These are phyloP conservation scores for Brienomyrus longianalis DNA, from an alignment of 2,113 vertebrate species.

Conservation along the genomic window DNA sequence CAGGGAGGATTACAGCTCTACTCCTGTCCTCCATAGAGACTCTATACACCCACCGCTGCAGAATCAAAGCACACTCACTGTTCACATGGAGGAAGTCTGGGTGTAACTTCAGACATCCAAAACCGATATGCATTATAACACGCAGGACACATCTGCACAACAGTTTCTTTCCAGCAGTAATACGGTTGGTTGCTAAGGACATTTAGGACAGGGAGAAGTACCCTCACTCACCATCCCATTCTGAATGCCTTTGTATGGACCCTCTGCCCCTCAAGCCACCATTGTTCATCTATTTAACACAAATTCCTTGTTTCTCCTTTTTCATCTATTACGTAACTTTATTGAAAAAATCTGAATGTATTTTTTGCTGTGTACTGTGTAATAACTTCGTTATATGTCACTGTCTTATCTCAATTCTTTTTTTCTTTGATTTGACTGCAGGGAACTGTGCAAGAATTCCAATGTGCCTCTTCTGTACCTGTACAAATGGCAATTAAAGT, in stretches of 20 bases:
- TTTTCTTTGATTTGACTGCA: too few relatives aligned
- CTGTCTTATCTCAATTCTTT: too few relatives aligned
- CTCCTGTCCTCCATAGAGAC: neutral
- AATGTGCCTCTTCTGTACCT: neutral
- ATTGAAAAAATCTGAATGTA: too few relatives aligned
- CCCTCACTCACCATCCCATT: neutral
- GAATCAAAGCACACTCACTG: neutral
- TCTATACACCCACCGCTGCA: neutral
- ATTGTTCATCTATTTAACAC: neutral
- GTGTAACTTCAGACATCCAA: neutral
- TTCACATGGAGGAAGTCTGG: neutral
- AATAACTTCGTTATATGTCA: too few relatives aligned
- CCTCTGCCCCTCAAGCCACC: neutral
- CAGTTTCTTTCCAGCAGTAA: neutral
- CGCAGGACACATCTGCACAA: neutral
- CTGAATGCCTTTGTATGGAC: neutral
- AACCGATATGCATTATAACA: neutral
- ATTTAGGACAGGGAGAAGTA: neutral
- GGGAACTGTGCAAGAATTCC: neutral
- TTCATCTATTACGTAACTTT: neutral
- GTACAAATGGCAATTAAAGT: neutral
- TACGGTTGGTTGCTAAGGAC: neutral
- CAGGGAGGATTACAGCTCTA: neutral
- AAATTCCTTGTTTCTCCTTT: neutral
- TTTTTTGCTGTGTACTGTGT: too few relatives aligned